phyloP scores from a whole-genome alignment of 2,888 invertebrate genomes.

The Pterobdella sp. region DNA sequence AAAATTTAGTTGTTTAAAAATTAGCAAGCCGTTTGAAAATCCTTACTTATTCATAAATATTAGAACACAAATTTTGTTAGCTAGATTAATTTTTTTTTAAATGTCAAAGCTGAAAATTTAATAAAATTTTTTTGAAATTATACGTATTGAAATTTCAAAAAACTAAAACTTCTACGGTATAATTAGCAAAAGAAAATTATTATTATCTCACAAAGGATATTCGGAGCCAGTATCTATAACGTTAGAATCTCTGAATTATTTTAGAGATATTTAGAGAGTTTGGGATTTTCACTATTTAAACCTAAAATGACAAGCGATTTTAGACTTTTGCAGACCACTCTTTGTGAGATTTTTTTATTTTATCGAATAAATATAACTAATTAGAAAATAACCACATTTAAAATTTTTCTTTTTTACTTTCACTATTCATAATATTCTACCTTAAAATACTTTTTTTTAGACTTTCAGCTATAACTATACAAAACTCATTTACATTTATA shows the following conservation, averaged over 20 bases:
- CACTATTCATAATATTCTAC: neutral
- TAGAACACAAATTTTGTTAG: too few relatives aligned
- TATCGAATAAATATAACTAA: neutral
- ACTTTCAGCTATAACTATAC: neutral
- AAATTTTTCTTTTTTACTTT: neutral
- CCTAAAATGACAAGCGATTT: slow-evolving; percentile 19
- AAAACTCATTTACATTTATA: neutral
- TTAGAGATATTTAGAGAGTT: slow-evolving; percentile 3
- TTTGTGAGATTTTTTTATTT: neutral
- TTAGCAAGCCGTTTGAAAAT: too few relatives aligned
- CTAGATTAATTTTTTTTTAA: neutral
- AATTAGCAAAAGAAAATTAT: neutral
- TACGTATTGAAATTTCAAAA: neutral
- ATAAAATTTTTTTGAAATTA: neutral
- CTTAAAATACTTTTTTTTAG: neutral
- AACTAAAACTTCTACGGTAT: neutral
- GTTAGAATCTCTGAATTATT: neutral
- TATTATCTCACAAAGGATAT: neutral
- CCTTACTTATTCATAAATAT: too few relatives aligned
- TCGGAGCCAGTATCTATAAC: neutral
- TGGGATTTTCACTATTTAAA: slow-evolving; percentile 2
- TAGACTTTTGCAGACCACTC: slow-evolving; percentile 3
- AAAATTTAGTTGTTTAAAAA: too few relatives aligned
- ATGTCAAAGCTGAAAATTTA: neutral
- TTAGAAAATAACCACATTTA: neutral